Percentiles rank a stretch among this genome's conserved stretches.
Evolutionary conservation across 2,888 invertebrate genomes (phyloP).

Genomic region (Heterodera filipjevi): DNA sequence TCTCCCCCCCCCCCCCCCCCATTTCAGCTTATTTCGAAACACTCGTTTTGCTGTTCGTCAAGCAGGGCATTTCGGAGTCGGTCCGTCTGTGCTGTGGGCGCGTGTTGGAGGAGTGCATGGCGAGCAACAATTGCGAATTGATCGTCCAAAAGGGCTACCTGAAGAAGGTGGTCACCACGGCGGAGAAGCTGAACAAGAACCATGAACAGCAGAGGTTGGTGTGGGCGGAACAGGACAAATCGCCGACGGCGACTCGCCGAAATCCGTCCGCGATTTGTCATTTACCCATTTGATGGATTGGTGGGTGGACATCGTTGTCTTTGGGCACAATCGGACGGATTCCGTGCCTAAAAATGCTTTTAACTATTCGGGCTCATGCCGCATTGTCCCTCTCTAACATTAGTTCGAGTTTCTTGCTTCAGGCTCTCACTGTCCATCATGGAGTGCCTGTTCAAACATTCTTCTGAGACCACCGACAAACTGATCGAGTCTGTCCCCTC

Average conservation of each 20-base stretch:
- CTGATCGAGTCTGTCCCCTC: slow-evolving; percentile 30
- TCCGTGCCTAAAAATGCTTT: no score
- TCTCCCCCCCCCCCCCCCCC: slow-evolving; percentile 26
- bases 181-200: slow-evolving; percentile 59
- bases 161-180: slow-evolving; percentile 53
- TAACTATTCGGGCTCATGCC: no score
- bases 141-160: slow-evolving; percentile 58
- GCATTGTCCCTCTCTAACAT: no score
- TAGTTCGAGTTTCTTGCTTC: background rate
- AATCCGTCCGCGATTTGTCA: no score
- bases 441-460: slow-evolving; percentile 63
- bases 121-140: slow-evolving; percentile 46
- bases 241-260: no score
- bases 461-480: slow-evolving; percentile 53
- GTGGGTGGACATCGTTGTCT: no score
- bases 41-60: slow-evolving; percentile 56
- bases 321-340: no score
- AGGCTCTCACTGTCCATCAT: slow-evolving; percentile 58
- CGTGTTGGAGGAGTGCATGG: slow-evolving; percentile 50
- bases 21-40: slow-evolving; percentile 54
- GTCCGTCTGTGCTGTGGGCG: slow-evolving; percentile 60
- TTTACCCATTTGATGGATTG: no score
- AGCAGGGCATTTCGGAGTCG: slow-evolving; percentile 49
- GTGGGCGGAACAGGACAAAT: no score
- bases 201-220: slow-evolving; percentile 57